phyloP scores from a whole-genome alignment of 2,888 invertebrate genomes.

The Cephonodes hylas region DNA sequence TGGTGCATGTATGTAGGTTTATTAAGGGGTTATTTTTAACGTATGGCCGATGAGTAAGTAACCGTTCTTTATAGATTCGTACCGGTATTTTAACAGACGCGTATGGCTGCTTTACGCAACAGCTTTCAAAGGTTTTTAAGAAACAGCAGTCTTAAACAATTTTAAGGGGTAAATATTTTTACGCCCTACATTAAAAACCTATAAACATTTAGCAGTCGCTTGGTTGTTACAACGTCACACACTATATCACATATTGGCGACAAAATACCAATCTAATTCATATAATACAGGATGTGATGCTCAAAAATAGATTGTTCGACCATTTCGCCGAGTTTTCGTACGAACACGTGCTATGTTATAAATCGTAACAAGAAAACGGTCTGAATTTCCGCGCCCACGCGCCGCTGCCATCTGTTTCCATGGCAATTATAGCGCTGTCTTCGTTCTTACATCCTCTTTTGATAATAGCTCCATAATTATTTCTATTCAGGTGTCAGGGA shows the following conservation, averaged over 20 bases:
- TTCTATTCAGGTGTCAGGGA: too few relatives aligned
- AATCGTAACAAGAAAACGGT: background rate
- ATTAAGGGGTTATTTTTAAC: conserved; percentile 55
- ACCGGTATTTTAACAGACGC: background rate
- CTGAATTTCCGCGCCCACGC: conserved; percentile 52
- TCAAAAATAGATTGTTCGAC: background rate
- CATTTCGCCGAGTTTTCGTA: background rate
- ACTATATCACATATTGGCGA: background rate
- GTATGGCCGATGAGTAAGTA: conserved; percentile 23
- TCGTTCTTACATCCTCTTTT: too few relatives aligned
- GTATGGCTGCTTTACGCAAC: background rate
- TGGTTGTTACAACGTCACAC: background rate
- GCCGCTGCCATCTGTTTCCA: conserved; percentile 41
- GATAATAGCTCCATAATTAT: too few relatives aligned
- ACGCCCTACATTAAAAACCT: background rate
- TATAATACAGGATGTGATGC: background rate
- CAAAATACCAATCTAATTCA: background rate
- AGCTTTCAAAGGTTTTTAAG: background rate
- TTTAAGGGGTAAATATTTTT: background rate
- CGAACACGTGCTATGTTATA: background rate
- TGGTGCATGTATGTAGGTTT: conserved; percentile 62
- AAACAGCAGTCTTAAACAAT: background rate
- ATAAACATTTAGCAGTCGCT: background rate
- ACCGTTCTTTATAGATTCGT: conserved; percentile 3
- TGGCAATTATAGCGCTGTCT: conserved; percentile 25